Evolutionary conservation across 2,113 vertebrate genomes (phyloP).

Genomic region (Oncorhynchus gorbuscha): DNA sequence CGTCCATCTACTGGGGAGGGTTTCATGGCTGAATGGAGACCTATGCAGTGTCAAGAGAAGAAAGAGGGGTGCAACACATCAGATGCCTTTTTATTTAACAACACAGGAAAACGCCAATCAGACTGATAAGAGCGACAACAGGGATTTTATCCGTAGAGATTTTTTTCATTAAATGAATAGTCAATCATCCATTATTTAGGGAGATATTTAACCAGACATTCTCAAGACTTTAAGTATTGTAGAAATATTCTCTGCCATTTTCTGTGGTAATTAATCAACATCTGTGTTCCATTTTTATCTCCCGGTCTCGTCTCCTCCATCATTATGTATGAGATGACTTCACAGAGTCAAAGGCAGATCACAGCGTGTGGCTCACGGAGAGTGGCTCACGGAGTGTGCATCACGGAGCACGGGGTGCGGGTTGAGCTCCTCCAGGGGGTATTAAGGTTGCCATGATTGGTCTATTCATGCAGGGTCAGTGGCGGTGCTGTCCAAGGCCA

Average conservation of each 20-base stretch:
- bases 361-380: conserved; percentile 12
- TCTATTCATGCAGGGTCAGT: conserved; percentile 35
- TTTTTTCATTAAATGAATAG: background rate
- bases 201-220: too few relatives aligned
- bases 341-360: background rate
- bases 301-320: too few relatives aligned
- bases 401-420: background rate
- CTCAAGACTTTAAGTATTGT: too few relatives aligned
- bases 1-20: too few relatives aligned
- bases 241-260: too few relatives aligned
- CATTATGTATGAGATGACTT: background rate
- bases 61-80: conserved; percentile 29
- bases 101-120: background rate
- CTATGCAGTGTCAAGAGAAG: conserved; percentile 8
- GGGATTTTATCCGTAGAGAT: background rate
- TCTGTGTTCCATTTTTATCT: background rate
- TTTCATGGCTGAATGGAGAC: conserved; percentile 44
- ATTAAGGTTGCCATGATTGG: conserved; percentile 28
- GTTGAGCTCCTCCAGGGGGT: conserved; percentile 1
- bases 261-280: too few relatives aligned
- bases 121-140: too few relatives aligned
- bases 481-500: conserved; percentile 38
- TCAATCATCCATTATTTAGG: background rate
- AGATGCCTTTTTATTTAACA: conserved; percentile 22
- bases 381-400: conserved; percentile 2